These are phyloP conservation scores for Oceanodroma leucorhoa DNA, from an alignment of 2,797 vertebrate genomes.

Conservation along the genomic window DNA sequence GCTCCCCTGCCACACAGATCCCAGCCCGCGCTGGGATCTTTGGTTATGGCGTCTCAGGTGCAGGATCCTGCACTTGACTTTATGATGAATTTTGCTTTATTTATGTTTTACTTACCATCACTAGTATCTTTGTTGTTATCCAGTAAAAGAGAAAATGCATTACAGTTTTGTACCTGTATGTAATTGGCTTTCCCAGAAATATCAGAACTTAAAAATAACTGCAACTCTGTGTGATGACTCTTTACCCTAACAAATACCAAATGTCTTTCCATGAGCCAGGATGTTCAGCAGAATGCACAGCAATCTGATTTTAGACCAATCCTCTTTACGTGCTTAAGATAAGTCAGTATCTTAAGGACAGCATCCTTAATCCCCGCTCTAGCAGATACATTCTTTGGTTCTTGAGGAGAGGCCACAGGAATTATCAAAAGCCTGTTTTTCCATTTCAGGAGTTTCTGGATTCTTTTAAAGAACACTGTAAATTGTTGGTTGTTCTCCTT, in stretches of 20 bases:
- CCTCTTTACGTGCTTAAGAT: neutral
- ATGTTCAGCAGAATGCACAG: neutral
- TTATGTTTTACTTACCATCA: neutral
- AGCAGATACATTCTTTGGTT: neutral
- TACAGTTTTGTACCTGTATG: neutral
- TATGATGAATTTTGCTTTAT: neutral
- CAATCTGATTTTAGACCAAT: conserved; percentile 34
- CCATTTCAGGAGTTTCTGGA: neutral
- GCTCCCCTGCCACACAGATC: neutral
- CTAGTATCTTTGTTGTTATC: neutral
- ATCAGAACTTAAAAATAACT: neutral
- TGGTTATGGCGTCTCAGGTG: neutral
- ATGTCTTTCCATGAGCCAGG: neutral
- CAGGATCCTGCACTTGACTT: neutral
- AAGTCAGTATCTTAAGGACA: conserved; percentile 9
- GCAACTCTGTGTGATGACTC: neutral
- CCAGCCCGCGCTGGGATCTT: neutral
- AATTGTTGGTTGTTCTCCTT: neutral
- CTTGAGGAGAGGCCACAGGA: conserved; percentile 16
- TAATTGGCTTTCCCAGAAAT: neutral
- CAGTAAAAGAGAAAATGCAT: neutral
- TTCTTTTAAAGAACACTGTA: neutral
- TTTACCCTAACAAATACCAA: neutral
- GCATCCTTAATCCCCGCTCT: conserved; percentile 19
- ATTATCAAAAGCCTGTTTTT: neutral